Base-by-base conservation (phyloP, 2,113 vertebrate species). In the Platysternon megacephalum region DNA sequence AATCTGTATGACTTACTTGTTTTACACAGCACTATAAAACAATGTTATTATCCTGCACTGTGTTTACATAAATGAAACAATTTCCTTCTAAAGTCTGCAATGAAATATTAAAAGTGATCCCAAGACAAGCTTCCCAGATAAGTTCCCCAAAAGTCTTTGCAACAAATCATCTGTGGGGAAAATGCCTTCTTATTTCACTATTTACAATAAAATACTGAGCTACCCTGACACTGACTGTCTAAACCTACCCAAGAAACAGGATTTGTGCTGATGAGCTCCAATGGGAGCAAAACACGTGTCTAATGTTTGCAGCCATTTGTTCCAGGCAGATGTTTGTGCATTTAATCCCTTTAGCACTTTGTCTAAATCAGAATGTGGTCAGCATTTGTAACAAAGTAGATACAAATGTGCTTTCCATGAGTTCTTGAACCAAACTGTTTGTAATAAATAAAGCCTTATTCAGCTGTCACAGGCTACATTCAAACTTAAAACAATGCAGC, bases 1-100 rank as follows among this genome's bases (percentile, higher is more conserved):
- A 97, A 97, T 96, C 97, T 95, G 80, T 87, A 97, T 91, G 82
- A 95, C 94, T 96, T 46, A 44, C 87, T 97, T 98, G 92, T 97
- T 98, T 97, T 95, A 96, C 93, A 96, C 84, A 95, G 95, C 81
- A 95, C 80, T 78, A 16, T 85, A 96, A 84, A 83, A 83, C 81
- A 96, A 81, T 91, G 82, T 94, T 97, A 95, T 96, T 94, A 90
- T 94, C 72, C 48, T 88, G 83, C 84, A 49, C 88, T 94, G 68
- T 96, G 95, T 94, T 97, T 97, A 93, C 68, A 46, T 93, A 91
- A 90, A 90, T 95, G 95, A 94, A 95, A 84, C 78, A 82, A 90
- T 89, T 96, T 93, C 90, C 93, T 97, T 95, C 92, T 88, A 92
- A 94, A 39, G 76, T 79, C 93, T 91, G 76, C 85, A 86, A 94